A percentile compares a stretch with the other conserved stretches of the same genome.
phyloP scores from a whole-genome alignment of 1,140 invertebrate species.

The Drosophila miranda region DNA sequence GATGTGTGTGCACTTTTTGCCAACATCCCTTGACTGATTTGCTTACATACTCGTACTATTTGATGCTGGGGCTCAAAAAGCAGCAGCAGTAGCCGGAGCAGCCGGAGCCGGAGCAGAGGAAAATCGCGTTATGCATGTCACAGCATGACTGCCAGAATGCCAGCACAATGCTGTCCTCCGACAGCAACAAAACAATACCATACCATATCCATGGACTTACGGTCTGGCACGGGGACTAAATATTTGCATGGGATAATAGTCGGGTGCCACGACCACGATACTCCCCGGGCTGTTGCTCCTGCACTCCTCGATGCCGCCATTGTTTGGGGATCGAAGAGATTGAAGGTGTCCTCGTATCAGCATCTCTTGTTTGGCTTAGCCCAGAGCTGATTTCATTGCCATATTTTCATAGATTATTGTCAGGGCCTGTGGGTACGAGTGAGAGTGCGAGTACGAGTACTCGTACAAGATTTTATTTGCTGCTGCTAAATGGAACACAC shows the following conservation, averaged over 20 bases:
- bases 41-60: conserved; percentile 45
- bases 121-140: conserved; percentile 71
- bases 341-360: not conserved
- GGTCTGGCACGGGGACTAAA: too few relatives aligned
- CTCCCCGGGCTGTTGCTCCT: not conserved
- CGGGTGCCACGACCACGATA: too few relatives aligned
- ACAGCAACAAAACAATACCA: conserved; percentile 26
- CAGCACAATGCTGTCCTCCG: conserved; percentile 7
- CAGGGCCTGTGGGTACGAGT: conserved; percentile 1
- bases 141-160: conserved; percentile 23
- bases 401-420: conserved; percentile 38
- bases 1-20: conserved; percentile 44
- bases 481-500: too few relatives aligned
- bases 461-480: too few relatives aligned
- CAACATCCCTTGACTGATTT: conserved; percentile 57
- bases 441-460: too few relatives aligned
- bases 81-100: conserved; percentile 4
- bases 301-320: not conserved
- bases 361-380: conserved; percentile 7
- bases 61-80: conserved; percentile 44
- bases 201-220: conserved; percentile 29
- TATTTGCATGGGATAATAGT: too few relatives aligned
- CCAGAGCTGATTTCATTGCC: conserved; percentile 26
- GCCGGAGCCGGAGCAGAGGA: conserved; percentile 2
- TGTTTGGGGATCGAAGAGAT: conserved; percentile 3